Base-by-base conservation (phyloP, 2,888 invertebrate species). In the Dryocosmus kuriphilus region DNA sequence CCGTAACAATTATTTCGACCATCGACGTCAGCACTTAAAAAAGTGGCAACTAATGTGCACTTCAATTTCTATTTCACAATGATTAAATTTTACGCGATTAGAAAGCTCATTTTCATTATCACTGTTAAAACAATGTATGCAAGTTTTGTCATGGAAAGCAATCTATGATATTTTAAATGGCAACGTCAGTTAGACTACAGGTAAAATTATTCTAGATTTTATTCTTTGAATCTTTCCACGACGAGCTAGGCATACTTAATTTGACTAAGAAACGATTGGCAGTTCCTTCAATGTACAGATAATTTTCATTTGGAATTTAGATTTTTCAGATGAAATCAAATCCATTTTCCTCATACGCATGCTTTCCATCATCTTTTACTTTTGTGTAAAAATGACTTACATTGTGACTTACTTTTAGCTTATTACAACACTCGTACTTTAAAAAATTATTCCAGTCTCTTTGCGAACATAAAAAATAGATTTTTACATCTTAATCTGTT, bases 391-490 rank as follows among this genome's bases (percentile, higher is more conserved):
- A 80, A 80, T 79, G 83, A 85, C 79, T 83, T 85, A 84, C 85
- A 84, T 63, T 27, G 16, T 71, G 73, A 81, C 71, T 79, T 78
- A 81, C 27, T 79, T 81, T 78, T 79, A 77, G 57, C 67, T 76
- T 80, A 79, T 76, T 77, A 82, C 79, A 78, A 79, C 38, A 79
- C 76, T 78, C 78, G 74, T 62, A 57, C 81, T 78, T 79, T 80
- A 79, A 83, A 84, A 82, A 83, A 85, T 82, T 83, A 80, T 83
- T 77, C 84, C 86, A 85, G 83, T 87, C 85, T 86, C 83, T 83
- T 86, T 80, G 82, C 80, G 82, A 88, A 87, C 87, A 87, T 88
- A 88, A 89, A 86, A 89, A 89, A 89, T 90, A 89, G 85, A 88
- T 86, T 84, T 84, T 84, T 87, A 83, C 81, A 82, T 83, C 82